Evolutionary conservation across 2,113 vertebrate genomes (phyloP).

Genomic region (Sula dactylatra): DNA sequence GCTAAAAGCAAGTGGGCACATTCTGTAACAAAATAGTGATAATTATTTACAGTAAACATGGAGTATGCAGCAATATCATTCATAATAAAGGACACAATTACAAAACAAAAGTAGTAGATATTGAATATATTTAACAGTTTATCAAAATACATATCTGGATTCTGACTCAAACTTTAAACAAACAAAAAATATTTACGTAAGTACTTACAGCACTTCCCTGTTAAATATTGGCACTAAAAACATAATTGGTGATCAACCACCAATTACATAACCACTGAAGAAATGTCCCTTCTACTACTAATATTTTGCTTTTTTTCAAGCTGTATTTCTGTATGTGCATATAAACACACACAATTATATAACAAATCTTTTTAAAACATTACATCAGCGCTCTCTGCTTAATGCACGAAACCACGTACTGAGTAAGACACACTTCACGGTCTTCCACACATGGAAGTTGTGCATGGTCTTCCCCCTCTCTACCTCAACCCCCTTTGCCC

Average conservation of each 20-base stretch:
- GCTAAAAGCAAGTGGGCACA: conserved; percentile 98
- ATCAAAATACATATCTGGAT: background rate
- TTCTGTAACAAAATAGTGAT: conserved; percentile 75
- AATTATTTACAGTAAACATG: background rate
- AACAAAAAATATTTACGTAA: background rate
- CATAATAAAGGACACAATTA: background rate
- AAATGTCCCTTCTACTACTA: background rate
- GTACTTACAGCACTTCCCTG: background rate
- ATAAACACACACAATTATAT: fast-evolving
- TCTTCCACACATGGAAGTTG: fast-evolving
- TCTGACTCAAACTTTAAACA: background rate
- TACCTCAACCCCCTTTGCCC: background rate
- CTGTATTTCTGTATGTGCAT: background rate
- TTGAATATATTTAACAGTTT: background rate
- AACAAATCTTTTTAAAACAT: background rate
- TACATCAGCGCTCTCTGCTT: background rate
- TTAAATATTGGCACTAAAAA: background rate
- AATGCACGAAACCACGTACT: background rate
- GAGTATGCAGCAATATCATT: background rate
- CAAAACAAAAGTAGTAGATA: background rate
- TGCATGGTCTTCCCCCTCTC: too few species aligned
- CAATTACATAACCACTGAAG: background rate
- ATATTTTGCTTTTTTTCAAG: background rate
- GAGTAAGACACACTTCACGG: background rate
- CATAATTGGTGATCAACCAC: background rate